Evolutionary conservation across 2,797 vertebrate genomes (phyloP).

Genomic region (Pseudochirops cupreus): DNA sequence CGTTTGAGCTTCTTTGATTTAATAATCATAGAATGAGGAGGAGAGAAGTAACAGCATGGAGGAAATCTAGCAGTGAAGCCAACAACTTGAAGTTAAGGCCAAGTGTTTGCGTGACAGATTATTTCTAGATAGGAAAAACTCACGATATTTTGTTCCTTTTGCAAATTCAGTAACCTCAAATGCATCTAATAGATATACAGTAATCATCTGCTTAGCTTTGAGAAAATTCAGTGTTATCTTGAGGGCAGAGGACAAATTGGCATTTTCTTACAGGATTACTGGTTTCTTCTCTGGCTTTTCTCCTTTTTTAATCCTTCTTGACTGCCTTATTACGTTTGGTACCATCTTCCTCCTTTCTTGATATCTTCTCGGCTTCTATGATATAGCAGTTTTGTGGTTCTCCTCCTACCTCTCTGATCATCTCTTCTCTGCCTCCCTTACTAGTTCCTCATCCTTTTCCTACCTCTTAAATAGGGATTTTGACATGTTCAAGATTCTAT

Average conservation of each 20-base stretch:
- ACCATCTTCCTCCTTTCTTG: background rate
- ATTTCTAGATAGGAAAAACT: slow-evolving; percentile 11
- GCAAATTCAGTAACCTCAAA: slow-evolving; percentile 9
- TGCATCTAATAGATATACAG: slow-evolving; percentile 24
- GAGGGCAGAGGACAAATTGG: background rate
- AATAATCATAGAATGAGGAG: background rate
- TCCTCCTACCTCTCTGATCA: background rate
- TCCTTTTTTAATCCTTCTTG: background rate
- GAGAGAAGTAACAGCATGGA: background rate
- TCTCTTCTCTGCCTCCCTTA: background rate
- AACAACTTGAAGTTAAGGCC: slow-evolving; percentile 29
- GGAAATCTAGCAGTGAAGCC: background rate
- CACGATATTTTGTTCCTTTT: slow-evolving; percentile 17
- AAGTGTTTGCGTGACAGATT: background rate
- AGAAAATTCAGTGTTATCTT: background rate
- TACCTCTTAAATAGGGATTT: background rate
- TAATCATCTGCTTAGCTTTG: background rate
- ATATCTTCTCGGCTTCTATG: background rate
- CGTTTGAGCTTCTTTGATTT: background rate
- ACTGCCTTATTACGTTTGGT: background rate
- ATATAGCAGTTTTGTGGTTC: background rate
- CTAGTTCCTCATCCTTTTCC: background rate
- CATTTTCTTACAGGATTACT: background rate
- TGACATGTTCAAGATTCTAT: background rate
- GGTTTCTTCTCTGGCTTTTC: background rate